Conservation (phyloP, 1,140 invertebrate genomes). For the Uloborus diversus region DNA sequence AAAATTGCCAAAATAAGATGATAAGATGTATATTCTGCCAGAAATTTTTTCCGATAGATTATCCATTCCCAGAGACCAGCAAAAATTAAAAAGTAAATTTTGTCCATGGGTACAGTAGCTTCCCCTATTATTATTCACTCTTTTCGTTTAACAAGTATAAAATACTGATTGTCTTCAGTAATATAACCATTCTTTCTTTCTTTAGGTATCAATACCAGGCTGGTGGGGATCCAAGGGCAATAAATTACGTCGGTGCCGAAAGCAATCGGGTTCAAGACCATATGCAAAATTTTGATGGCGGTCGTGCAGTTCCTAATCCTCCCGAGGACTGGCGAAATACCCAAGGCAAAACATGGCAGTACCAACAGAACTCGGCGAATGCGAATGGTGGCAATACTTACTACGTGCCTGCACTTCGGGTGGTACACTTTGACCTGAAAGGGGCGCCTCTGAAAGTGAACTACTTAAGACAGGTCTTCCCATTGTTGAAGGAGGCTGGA, state of each 20-base stretch:
- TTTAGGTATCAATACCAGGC: slow-evolving; percentile 12
- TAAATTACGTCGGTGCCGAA: slow-evolving; percentile 24
- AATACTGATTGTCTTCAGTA: no score
- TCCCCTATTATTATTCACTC: no score
- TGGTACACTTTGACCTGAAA: slow-evolving; percentile 81
- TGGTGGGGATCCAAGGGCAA: slow-evolving; percentile 4
- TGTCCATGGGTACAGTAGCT: no score
- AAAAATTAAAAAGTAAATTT: no score
- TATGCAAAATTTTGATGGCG: slow-evolving; percentile 6
- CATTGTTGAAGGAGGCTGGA: slow-evolving; percentile 74
- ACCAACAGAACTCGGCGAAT: slow-evolving; percentile 15
- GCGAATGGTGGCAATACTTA: slow-evolving; percentile 16
- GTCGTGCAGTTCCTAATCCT: slow-evolving; percentile 18
- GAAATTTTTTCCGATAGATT: no score
- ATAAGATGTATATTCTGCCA: no score
- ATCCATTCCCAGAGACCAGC: no score
- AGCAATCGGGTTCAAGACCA: neutral
- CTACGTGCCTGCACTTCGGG: slow-evolving; percentile 62
- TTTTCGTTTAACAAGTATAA: no score
- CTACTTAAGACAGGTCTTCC: slow-evolving; percentile 73
- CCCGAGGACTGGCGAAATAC: slow-evolving; percentile 10
- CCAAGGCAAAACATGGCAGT: slow-evolving; percentile 29
- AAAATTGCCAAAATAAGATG: no score
- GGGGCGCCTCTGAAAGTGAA: slow-evolving; percentile 75
- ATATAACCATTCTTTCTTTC: no score